Conservation (phyloP, 2,113 vertebrate genomes). For the Prinia subflava region DNA sequence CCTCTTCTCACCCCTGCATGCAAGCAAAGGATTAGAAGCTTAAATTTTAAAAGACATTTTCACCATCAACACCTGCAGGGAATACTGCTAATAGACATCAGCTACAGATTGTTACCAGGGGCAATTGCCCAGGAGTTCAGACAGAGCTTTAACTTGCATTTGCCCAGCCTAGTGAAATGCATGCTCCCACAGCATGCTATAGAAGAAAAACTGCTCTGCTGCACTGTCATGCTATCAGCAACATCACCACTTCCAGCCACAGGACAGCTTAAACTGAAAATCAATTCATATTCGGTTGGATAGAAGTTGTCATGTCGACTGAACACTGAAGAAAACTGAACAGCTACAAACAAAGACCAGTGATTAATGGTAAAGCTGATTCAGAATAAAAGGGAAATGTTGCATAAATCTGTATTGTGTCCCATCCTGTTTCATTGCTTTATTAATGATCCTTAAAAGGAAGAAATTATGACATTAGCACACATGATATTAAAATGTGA, state of each 20-base stretch:
- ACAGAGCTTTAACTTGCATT: not conserved
- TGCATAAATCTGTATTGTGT: not conserved
- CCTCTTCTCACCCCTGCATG: not conserved
- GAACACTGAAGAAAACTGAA: slow-evolving; percentile 7
- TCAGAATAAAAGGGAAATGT: not conserved
- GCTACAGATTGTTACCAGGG: not conserved
- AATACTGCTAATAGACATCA: not conserved
- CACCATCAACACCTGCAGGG: not conserved
- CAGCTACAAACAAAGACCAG: not conserved
- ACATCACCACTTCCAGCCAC: not conserved
- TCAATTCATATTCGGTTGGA: not conserved
- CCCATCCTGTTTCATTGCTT: not conserved
- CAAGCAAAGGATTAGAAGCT: not conserved
- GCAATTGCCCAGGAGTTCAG: not conserved
- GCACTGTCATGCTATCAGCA: not conserved
- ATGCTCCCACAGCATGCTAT: not conserved
- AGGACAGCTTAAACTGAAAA: not conserved
- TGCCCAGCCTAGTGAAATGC: not conserved
- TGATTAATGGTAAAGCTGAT: not conserved
- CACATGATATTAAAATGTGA: not conserved
- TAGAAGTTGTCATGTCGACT: not conserved
- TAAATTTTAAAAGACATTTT: not conserved
- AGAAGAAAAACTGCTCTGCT: not conserved
- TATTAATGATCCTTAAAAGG: slow-evolving; percentile 12
- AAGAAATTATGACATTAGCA: not conserved